Percentiles rank a stretch among this genome's conserved stretches.
phyloP scores from a whole-genome alignment of 2,888 invertebrate genomes.

The Lochmaea capreae region DNA sequence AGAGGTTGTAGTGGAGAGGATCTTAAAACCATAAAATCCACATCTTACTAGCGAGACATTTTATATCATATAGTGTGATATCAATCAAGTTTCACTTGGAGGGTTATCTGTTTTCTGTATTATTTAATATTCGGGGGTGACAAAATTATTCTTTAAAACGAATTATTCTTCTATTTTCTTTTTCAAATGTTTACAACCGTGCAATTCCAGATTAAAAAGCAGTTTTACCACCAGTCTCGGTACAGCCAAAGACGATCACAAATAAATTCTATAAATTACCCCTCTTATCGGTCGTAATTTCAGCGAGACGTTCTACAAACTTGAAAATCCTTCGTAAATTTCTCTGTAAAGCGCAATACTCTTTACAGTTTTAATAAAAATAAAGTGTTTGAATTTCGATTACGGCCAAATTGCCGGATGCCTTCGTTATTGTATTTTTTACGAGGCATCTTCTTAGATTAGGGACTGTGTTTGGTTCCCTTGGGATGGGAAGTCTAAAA shows the following conservation, averaged over 20 bases:
- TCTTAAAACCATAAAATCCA: no score
- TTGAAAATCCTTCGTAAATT: slow-evolving; percentile 24
- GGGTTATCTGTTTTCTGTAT: not conserved
- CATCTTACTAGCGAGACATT: no score
- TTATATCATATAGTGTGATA: no score
- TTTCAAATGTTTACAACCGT: not conserved
- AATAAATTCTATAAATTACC: slow-evolving; percentile 20
- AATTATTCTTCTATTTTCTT: not conserved
- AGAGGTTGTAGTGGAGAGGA: no score
- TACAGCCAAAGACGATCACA: not conserved
- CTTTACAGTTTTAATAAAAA: slow-evolving; percentile 36
- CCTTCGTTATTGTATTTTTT: slow-evolving; percentile 60
- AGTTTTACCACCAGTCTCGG: not conserved
- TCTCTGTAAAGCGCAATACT: slow-evolving; percentile 25
- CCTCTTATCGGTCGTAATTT: slow-evolving; percentile 20
- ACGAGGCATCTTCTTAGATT: slow-evolving; percentile 58
- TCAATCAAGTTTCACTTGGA: no score
- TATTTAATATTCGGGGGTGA: not conserved
- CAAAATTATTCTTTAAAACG: not conserved
- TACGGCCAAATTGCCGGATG: slow-evolving; percentile 40
- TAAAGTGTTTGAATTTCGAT: slow-evolving; percentile 44
- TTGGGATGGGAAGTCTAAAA: slow-evolving; percentile 50
- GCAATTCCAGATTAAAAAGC: not conserved
- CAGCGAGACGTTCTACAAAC: slow-evolving; percentile 5
- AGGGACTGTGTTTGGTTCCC: slow-evolving; percentile 51